Evolutionary conservation across 2,888 invertebrate genomes (phyloP), one percentile per base, ranked within the genome.

Genomic region (Synanthedon andrenaeformis): DNA sequence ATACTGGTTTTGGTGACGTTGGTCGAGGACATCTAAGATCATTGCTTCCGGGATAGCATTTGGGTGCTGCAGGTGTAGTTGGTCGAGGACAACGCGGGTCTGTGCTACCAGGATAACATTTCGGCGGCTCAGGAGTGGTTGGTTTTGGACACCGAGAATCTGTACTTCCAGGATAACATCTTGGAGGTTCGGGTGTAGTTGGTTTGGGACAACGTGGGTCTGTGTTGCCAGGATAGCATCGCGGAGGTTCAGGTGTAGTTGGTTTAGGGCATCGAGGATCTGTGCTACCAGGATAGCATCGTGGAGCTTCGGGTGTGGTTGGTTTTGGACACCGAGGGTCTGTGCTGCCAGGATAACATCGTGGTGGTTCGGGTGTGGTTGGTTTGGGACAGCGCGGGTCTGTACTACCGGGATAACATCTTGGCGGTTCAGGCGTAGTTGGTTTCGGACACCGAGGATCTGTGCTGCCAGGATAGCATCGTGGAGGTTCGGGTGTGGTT

Each of bases 121-220:
- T 54, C 61, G 72, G 58, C 64, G 57, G 65, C 4, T 56, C 54
- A 0, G 66, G 61, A 19, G 60, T 58, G 0, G 62, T 58, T 0
- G 60, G 58, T 51, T 56, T 51, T 19, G 69, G 66, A 53, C 77
- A 78, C 11, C 77, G 62, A 0, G 78, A 76, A 59, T 87, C 82
- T 10, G 62, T 66, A 10, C 72, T 69, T 13, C 75, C 79, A 13
- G 72, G 72, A 56, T 62, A 72, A 51, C 73, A 72, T 1, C 56
- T 55, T 59, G 68, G 59, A 60, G 68, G 56, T 66, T 54, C 62
- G 3, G 56, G 56, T 0, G 69, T 59, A 3, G 59, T 56, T 58
- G 57, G 61, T 57, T 63, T 58, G 17, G 57, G 58, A 49, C 59
- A 62, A 28, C 59, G 54, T 0, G 70, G 68, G 55, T 80, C 74